These are phyloP conservation scores for Sylvietta virens DNA, from an alignment of 2,113 vertebrate species.

Conservation along the genomic window DNA sequence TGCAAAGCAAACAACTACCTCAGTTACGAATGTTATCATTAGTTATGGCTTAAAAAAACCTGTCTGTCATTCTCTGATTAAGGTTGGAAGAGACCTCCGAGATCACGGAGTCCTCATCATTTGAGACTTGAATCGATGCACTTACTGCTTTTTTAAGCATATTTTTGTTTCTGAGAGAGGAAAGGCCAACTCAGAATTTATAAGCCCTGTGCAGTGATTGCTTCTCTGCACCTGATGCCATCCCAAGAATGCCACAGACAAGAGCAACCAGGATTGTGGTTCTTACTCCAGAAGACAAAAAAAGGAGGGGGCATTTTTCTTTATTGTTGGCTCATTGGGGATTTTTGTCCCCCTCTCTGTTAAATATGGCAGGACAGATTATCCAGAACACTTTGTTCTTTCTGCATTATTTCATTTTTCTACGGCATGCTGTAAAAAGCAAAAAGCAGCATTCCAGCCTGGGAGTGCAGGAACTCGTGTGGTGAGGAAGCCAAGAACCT, in stretches of 20 bases:
- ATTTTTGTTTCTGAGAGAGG: background rate
- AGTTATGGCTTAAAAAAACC: background rate
- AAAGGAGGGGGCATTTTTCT: background rate
- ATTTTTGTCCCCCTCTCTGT: background rate
- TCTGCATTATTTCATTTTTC: background rate
- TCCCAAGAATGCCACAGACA: background rate
- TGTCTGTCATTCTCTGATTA: background rate
- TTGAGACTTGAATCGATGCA: background rate
- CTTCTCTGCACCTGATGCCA: background rate
- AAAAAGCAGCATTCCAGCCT: background rate
- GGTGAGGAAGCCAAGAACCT: background rate
- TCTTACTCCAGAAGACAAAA: background rate
- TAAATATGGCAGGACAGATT: background rate
- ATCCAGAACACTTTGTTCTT: background rate
- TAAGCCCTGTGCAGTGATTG: background rate
- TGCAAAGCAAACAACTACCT: background rate
- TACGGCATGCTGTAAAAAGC: fast-evolving
- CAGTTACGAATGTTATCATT: background rate
- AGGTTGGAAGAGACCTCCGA: background rate
- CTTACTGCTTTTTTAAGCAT: background rate
- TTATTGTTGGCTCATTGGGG: fast-evolving
- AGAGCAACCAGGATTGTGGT: background rate
- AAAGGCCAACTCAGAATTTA: background rate
- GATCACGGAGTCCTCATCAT: background rate
- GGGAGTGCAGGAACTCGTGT: background rate